Evolutionary conservation across 2,797 vertebrate species (phyloP), one percentile per base, ranked within the genome.

Genomic region (Miichthys miiuy): DNA sequence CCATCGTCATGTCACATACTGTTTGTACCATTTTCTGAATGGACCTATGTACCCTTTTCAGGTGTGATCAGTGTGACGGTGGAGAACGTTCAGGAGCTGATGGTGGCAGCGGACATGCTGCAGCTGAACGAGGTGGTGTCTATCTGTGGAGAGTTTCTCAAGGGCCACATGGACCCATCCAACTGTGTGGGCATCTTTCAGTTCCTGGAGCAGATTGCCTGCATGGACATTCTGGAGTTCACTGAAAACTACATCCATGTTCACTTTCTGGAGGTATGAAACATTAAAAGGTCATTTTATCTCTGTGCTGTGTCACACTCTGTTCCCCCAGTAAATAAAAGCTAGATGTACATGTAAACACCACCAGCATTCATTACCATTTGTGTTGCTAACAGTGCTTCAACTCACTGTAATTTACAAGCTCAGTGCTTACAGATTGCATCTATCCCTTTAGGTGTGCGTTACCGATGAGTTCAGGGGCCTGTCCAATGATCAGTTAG

Each of bases 141-240:
- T 48, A 96, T 99, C 81, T 99, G 98, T 78, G 97, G 97, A 79
- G 97, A 97, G 82, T 99, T 99, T 91, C 95, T 99, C 46, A 98
- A 98, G 75, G 95, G 95, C 38, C 97, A 99, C 87, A 95, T 99
- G 90, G 98, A 99, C 79, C 96, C 97, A 0, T 92, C 94, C 74
- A 99, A 99, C 93, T 99, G 97, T 87, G 95, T 99, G 73, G 98
- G 97, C 80, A 95, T 99, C 88, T 99, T 97, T 89, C 98, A 98
- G 93, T 99, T 99, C 90, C 95, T 98, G 74, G 98, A 99, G 92
- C 97, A 98, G 90, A 97, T 99, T 44, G 96, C 96, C 69, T 98
- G 97, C 82, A 94, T 96, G 73, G 97, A 98, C 52, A 91, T 99
- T 89, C 88, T 97, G 80, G 97, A 98, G 88, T 99, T 97, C 87